A percentile compares a stretch with the other conserved stretches of the same genome.
Conservation (phyloP, 2,797 vertebrate genomes). For the Schizothorax lantsangensis region DNA sequence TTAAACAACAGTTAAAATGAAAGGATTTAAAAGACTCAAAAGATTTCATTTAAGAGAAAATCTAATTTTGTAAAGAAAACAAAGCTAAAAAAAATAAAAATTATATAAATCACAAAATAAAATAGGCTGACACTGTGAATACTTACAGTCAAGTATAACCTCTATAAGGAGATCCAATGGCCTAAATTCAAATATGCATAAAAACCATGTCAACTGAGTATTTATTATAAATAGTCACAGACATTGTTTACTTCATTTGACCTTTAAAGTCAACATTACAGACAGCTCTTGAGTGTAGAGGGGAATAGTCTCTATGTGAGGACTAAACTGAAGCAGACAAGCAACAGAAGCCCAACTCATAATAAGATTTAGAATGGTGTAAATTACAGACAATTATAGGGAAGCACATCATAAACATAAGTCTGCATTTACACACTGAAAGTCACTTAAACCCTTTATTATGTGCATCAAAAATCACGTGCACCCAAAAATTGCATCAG, state of each 20-base stretch:
- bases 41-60: not conserved
- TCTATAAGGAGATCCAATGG: not conserved
- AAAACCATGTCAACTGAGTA: conserved; percentile 38
- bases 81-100: not conserved
- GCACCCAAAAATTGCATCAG: conserved; percentile 23
- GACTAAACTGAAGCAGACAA: conserved; percentile 35
- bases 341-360: conserved; percentile 57
- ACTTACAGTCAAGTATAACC: not conserved
- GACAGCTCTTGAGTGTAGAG: conserved; percentile 38
- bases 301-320: conserved; percentile 26
- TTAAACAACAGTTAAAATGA: conserved; percentile 17
- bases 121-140: not conserved
- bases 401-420: conserved; percentile 62
- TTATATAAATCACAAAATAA: not conserved
- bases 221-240: conserved; percentile 60
- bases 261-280: conserved; percentile 51
- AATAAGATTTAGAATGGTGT: conserved; percentile 56
- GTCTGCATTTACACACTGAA: conserved; percentile 63
- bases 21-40: not conserved
- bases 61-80: not conserved
- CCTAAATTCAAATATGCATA: conserved; percentile 45
- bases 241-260: conserved; percentile 49
- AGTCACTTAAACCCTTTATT: conserved; percentile 60
- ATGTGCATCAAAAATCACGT: conserved; percentile 40
- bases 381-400: conserved; percentile 29